Evolutionary conservation across 2,888 invertebrate genomes (phyloP).

Genomic region (Plebejus melissa): DNA sequence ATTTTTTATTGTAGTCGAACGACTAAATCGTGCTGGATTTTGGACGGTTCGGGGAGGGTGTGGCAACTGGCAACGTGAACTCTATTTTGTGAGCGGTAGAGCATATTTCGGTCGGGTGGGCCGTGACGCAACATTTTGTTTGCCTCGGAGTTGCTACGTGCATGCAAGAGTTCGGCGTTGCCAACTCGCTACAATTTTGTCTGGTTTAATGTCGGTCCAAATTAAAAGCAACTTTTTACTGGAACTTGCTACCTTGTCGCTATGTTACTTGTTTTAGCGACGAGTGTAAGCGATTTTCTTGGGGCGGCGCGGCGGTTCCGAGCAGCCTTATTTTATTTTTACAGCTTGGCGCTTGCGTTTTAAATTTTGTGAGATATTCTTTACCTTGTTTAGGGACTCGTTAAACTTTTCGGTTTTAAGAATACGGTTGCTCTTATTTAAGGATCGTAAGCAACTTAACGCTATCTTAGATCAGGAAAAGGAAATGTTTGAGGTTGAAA

Average conservation of each 20-base stretch:
- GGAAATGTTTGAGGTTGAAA: background rate
- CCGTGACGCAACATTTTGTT: slow-evolving; percentile 72
- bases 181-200: slow-evolving; percentile 53
- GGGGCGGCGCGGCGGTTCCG: background rate
- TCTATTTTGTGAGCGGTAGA: slow-evolving; percentile 42
- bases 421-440: background rate
- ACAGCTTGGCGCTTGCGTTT: background rate
- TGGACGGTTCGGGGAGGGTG: slow-evolving; percentile 37
- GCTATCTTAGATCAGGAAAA: background rate
- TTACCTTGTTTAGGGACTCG: background rate
- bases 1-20: slow-evolving; percentile 37
- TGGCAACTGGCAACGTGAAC: slow-evolving; percentile 42
- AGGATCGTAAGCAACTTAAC: background rate
- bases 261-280: slow-evolving; percentile 32
- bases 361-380: background rate
- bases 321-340: background rate
- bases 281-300: background rate
- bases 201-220: slow-evolving; percentile 23
- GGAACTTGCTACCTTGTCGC: slow-evolving; percentile 31
- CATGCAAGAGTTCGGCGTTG: slow-evolving; percentile 51
- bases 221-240: slow-evolving; percentile 45
- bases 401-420: background rate
- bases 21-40: slow-evolving; percentile 22
- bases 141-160: slow-evolving; percentile 52
- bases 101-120: slow-evolving; percentile 46